Evolutionary conservation across 2,797 vertebrate genomes (phyloP), one percentile per base, ranked within the genome.

Genomic region (Gallinago nigripennis): DNA sequence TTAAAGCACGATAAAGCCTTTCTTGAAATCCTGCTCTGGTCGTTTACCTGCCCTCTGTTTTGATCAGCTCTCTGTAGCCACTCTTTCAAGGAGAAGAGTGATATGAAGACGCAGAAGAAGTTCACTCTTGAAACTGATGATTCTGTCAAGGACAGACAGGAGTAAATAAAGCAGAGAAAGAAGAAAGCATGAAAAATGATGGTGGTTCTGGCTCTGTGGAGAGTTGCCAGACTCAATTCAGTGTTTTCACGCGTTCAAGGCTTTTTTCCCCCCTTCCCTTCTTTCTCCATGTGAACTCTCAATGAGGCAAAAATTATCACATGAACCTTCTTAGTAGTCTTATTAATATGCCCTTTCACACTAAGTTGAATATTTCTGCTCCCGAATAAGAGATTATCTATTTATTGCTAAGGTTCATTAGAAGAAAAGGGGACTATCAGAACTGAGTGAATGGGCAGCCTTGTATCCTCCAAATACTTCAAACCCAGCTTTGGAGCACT

Each of bases 41-140:
- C 94, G 70, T 79, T 82, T 96, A 82, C 92, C 86, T 95, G 94
- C 92, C 89, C 92, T 96, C 85, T 91, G 95, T 95, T 97, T 96
- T 95, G 91, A 97, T 96, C 90, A 94, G 71, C 73, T 77, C 82
- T 88, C 91, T 95, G 80, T 53, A 97, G 58, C 89, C 73, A 78
- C 61, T 76, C 65, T 86, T 92, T 91, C 91, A 94, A 91, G 86
- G 73, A 91, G 70, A 88, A 68, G 51, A 45, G 63, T 79, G 77
- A 70, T 35, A 71, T 18, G 63, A 80, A 11, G 27, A 61, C 37
- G 31, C 80, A 93, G 68, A 92, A 93, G 86, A 48, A 48, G 84
- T 82, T 91, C 56, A 54, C 54, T 94, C 92, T 82, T 45, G 72
- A 86, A 94, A 63, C 33, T 45, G 85, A 50, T 73, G 48, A 73